Base-by-base conservation (phyloP, 2,113 vertebrate species). In the Oryzias woworae region DNA sequence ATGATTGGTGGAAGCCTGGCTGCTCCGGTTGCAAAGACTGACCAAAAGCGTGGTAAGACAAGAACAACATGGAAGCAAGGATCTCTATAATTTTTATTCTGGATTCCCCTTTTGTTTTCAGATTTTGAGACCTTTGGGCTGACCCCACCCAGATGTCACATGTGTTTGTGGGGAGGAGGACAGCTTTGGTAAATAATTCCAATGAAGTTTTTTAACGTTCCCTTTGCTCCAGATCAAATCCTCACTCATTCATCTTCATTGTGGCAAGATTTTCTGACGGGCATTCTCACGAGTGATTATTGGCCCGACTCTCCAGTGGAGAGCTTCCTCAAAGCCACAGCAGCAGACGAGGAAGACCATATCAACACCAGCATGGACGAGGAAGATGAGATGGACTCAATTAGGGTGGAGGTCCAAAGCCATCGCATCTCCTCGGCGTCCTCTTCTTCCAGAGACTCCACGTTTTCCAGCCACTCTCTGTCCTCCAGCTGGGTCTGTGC, bases 101-200 rank as follows among this genome's bases (percentile, higher is more conserved):
- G n/a, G 13, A 18, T 18, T 64, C 44, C 17, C 7, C 13, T 73
- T 48, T 14, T 85, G 45, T 62, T 82, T 71, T 36, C 68, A 93
- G 62, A 67, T 62, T 85, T 94, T 1, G 90, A 92, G 42, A 92
- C 88, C 3, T 90, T 97, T 23, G 80, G 62, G 65, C 78, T 96
- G 53, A 95, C 96, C 0, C 75, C 91, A 0, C 93, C 95, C 41
- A 95, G 93, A 77, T 97, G 95, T 75, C 92, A 94, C 78, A 91
- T 91, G 2, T 94, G 92, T 78, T 88, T 75, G 67, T 98, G 96
- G 96, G n/a, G 94, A 94, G 65, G 93, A 92, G 58, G 94, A 98
- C 80, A 97, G 93, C 78, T 97, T 98, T 15, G 97, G 97, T 98
- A 91, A 94, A 7, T 24, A 23, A 7, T 1, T 24, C 3, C 3